These are phyloP conservation scores for Hemibagrus guttatus DNA, from an alignment of 2,797 vertebrate species.

Conservation along the genomic window DNA sequence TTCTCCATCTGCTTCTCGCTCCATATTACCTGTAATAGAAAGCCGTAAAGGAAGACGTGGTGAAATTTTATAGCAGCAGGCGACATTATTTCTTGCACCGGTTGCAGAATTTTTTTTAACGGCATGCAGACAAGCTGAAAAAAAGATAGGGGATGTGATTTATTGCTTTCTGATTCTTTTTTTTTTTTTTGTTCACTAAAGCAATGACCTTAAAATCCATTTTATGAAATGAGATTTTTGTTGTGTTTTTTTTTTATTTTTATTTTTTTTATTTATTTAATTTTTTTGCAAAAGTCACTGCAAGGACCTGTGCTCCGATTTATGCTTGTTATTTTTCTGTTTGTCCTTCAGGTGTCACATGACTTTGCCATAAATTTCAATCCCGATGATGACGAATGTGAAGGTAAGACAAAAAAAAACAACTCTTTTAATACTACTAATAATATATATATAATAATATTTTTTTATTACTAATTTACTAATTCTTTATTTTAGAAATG, in stretches of 20 bases:
- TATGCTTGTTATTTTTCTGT: slow-evolving; percentile 16
- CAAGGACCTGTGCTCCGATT: not conserved
- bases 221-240: slow-evolving; percentile 4
- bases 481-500: not conserved
- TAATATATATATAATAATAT: too few relatives aligned
- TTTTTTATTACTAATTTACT: too few relatives aligned
- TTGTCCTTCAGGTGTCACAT: slow-evolving; percentile 85
- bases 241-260: not conserved
- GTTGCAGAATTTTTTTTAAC: slow-evolving; percentile 25
- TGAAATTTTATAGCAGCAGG: slow-evolving; percentile 25
- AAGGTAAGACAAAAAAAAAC: slow-evolving; percentile 76
- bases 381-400: slow-evolving; percentile 91
- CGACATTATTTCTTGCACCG: slow-evolving; percentile 23
- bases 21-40: slow-evolving; percentile 1
- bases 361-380: slow-evolving; percentile 98
- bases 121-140: slow-evolving; percentile 2
- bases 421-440: too few relatives aligned
- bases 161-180: not conserved
- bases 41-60: not conserved
- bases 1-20: not conserved
- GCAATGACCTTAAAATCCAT: slow-evolving; percentile 29
- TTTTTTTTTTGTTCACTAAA: not conserved
- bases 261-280: too few relatives aligned
- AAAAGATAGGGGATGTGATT: slow-evolving; percentile 2
- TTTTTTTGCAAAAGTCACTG: not conserved